Base-by-base conservation (phyloP, 2,888 invertebrate species). In the Linnaemya tessellans region DNA sequence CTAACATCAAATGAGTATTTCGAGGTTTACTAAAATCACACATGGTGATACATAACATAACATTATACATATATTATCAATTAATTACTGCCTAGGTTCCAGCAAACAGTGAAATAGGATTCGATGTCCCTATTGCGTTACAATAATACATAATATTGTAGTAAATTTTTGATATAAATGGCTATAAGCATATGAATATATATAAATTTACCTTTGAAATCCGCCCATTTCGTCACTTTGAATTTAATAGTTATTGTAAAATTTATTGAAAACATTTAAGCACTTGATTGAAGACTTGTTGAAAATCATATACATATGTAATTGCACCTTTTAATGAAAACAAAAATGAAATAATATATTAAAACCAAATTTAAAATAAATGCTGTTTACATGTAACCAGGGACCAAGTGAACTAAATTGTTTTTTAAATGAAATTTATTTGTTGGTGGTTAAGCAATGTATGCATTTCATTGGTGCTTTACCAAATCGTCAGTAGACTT, bases 251-350 rank as follows among this genome's bases (percentile, higher is more conserved):
- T 46, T 25, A 7, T 18, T 25, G 18, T 38, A 46, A 7, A 38
- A 9, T 38, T 68, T 38, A 56, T 56, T 22, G 15, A 70, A 70
- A 41, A 41, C 56, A 25, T 54, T 70, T 25, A 41, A 2, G 41
- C 41, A 56, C n/a, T 56, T 70, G 70, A 56, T 56, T 41, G 54
- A 25, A 41, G 70, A 35, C 1, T 20, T 15, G 10, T 9, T 22
- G 18, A 35, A 60, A 18, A 15, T 35, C 15, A 38, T 62, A 18
- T 38, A n/a, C n/a, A n/a, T n/a, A n/a, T n/a, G n/a, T n/a, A 13
- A 38, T 43, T 43, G 15, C 3, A 49, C 65, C 65, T 67, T 67
- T 49, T 67, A 49, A 67, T 67, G 49, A 67, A 67, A 49, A 20
- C 13, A 49, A 46, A 18, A 43, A 64, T 15, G 1, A 22, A 43